Evolutionary conservation across 2,888 invertebrate genomes (phyloP).

Genomic region (Malthinus seriepunctatus): DNA sequence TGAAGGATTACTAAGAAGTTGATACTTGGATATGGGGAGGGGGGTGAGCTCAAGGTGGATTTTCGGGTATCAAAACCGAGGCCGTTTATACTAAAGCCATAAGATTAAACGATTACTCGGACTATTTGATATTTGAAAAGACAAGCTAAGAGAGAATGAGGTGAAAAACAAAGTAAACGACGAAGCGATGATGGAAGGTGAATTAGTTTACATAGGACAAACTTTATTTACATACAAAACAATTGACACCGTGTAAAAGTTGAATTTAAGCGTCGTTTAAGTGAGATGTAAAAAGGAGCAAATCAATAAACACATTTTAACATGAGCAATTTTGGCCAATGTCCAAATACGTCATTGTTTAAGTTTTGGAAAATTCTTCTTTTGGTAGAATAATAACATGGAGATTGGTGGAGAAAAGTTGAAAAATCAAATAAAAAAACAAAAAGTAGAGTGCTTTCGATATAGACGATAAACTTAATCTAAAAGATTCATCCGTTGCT

Average conservation of each 20-base stretch:
- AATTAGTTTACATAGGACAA: too few relatives aligned
- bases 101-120: slow-evolving; percentile 23
- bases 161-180: not conserved
- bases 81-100: slow-evolving; percentile 18
- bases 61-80: slow-evolving; percentile 26
- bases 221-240: too few relatives aligned
- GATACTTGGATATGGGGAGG: slow-evolving; percentile 6
- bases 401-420: not conserved
- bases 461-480: slow-evolving; percentile 31
- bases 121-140: slow-evolving; percentile 13
- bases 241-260: too few relatives aligned
- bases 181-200: too few relatives aligned
- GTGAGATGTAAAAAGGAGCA: too few relatives aligned
- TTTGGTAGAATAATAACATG: not conserved
- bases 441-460: slow-evolving; percentile 17
- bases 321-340: not conserved
- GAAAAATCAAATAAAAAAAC: slow-evolving; percentile 17
- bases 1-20: slow-evolving; percentile 19
- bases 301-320: not conserved
- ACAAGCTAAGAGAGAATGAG: not conserved
- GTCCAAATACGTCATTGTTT: slow-evolving; percentile 1
- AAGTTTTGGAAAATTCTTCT: not conserved
- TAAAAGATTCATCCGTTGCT: slow-evolving; percentile 26
- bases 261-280: not conserved
- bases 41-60: slow-evolving; percentile 20